These are phyloP conservation scores for Phorcus lineatus DNA, from an alignment of 2,888 invertebrate species.

Conservation along the genomic window DNA sequence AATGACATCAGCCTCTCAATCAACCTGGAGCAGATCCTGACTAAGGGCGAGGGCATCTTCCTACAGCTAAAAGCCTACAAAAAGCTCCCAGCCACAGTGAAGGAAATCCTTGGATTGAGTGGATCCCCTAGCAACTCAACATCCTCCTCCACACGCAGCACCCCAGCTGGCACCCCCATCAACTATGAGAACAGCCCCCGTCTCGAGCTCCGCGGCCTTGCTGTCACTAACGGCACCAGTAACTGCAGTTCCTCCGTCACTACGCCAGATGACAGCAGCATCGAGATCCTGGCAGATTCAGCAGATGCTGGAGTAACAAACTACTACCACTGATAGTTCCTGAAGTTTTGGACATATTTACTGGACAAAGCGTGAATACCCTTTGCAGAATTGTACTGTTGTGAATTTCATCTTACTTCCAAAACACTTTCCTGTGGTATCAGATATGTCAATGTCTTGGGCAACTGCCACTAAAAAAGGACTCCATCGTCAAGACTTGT, in stretches of 20 bases:
- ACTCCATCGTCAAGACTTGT: too few relatives aligned
- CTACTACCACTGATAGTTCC: conserved; percentile 47
- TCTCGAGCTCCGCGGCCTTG: conserved; percentile 44
- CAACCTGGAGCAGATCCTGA: conserved; percentile 87
- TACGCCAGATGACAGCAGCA: conserved; percentile 69
- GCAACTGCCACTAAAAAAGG: too few relatives aligned
- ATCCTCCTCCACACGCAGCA: conserved; percentile 50
- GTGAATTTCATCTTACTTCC: too few relatives aligned
- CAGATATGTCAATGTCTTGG: too few relatives aligned
- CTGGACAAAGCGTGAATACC: too few relatives aligned
- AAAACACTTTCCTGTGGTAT: too few relatives aligned
- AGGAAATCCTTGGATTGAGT: conserved; percentile 69
- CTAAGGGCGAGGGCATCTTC: conserved; percentile 93
- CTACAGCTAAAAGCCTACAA: conserved; percentile 82
- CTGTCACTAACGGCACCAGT: conserved; percentile 44
- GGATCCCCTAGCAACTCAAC: conserved; percentile 44
- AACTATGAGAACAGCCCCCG: conserved; percentile 41
- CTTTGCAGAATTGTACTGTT: too few relatives aligned
- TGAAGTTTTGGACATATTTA: too few relatives aligned
- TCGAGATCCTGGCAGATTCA: conserved; percentile 67
- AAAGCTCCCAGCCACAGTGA: conserved; percentile 65
- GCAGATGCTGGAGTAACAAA: conserved; percentile 48
- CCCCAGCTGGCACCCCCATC: conserved; percentile 45
- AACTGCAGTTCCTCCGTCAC: conserved; percentile 44
- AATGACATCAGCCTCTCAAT: conserved; percentile 94